Percentiles rank a stretch among this genome's conserved stretches.
Conservation (phyloP, 2,113 vertebrate genomes). For the Romanogobio albipinnatus region DNA sequence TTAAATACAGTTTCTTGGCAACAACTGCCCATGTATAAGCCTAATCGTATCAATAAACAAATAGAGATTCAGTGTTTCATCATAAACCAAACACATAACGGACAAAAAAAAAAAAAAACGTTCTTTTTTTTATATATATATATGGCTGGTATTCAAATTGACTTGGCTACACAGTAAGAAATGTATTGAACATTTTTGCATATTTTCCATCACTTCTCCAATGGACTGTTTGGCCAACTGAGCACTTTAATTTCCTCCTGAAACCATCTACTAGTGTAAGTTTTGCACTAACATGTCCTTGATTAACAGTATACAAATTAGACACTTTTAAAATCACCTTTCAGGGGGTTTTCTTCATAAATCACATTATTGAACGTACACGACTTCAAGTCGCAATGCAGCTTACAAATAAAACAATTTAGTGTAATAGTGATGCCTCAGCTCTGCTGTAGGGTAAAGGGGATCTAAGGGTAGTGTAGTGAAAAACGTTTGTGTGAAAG, state of each 20-base stretch:
- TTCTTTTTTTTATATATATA: not conserved
- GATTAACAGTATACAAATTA: not conserved
- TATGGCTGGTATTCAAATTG: not conserved
- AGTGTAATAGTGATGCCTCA: conserved; percentile 17
- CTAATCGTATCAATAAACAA: not conserved
- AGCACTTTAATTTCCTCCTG: not conserved
- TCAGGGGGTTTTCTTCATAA: not conserved
- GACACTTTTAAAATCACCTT: not conserved
- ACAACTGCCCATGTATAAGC: not conserved
- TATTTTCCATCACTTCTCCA: not conserved
- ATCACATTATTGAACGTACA: not conserved
- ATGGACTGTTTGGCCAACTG: not conserved
- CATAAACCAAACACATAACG: not conserved
- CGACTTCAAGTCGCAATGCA: not conserved
- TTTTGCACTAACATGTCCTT: not conserved
- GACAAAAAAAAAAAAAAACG: too few species aligned
- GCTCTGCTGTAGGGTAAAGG: not conserved
- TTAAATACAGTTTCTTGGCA: not conserved
- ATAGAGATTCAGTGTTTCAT: conserved; percentile 9
- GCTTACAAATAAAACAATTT: not conserved
- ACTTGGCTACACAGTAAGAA: not conserved
- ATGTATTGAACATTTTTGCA: not conserved
- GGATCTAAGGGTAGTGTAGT: not conserved
- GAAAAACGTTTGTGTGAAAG: not conserved
- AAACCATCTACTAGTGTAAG: not conserved